phyloP scores from a whole-genome alignment of 1,140 invertebrate genomes.

The Drosophila malerkotliana region DNA sequence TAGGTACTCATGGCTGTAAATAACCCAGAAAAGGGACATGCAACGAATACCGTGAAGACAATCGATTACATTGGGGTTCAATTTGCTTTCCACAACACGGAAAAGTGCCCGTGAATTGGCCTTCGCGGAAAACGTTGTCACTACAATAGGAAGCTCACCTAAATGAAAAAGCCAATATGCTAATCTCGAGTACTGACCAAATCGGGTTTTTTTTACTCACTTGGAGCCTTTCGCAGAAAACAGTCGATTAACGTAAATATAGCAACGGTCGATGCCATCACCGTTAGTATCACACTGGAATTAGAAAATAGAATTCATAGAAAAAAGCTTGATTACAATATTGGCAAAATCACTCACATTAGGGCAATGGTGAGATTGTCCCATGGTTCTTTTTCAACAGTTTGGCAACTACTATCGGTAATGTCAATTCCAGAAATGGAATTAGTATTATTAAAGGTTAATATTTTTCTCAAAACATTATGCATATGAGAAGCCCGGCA shows the following conservation, averaged over 20 bases:
- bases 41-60: conserved; percentile 86
- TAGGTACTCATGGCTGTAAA: conserved; percentile 85
- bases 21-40: conserved; percentile 87
- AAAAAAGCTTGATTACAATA: background rate
- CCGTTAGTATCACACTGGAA: conserved; percentile 33
- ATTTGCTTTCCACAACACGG: conserved; percentile 9
- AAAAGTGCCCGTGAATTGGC: conserved; percentile 43
- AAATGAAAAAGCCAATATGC: background rate
- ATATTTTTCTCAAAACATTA: background rate
- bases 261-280: conserved; percentile 11
- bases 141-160: conserved; percentile 27
- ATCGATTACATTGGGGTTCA: conserved; percentile 67
- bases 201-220: conserved; percentile 5
- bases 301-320: background rate
- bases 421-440: background rate
- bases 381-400: conserved; percentile 1
- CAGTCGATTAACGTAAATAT: conserved; percentile 41
- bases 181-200: background rate
- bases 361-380: conserved; percentile 38
- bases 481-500: conserved; percentile 24
- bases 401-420: conserved; percentile 15
- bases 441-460: background rate
- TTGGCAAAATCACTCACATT: conserved; percentile 18
- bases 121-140: conserved; percentile 51
- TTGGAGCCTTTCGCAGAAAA: conserved; percentile 29